Evolutionary conservation across 92 coral and sea anemone species (phyloP).

Genomic region (Porites divaricata): DNA sequence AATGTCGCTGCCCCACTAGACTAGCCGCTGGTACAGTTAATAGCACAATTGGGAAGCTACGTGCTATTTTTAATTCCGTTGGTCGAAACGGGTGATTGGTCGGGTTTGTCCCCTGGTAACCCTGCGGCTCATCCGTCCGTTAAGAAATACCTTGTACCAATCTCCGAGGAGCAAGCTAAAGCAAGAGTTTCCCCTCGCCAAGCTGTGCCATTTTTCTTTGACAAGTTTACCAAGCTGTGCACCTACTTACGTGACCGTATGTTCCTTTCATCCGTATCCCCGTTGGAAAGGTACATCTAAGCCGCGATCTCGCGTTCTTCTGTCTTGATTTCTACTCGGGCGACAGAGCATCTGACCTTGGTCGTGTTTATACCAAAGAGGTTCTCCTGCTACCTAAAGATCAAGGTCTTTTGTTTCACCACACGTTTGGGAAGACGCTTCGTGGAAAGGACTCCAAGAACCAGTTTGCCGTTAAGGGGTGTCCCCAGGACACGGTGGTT

Average conservation of each 20-base stretch:
- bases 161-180: conserved; percentile 45
- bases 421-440: conserved; percentile 44
- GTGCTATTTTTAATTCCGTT: background rate
- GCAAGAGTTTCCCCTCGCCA: conserved; percentile 43
- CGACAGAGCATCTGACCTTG: conserved; percentile 45
- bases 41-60: conserved; percentile 22
- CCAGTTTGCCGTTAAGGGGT: conserved; percentile 6
- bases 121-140: conserved; percentile 29
- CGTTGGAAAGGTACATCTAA: conserved; percentile 13
- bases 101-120: conserved; percentile 4
- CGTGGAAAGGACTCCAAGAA: conserved; percentile 19
- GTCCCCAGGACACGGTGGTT: conserved; percentile 1
- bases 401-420: conserved; percentile 36
- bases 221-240: conserved; percentile 28
- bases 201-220: conserved; percentile 39
- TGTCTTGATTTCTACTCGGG: conserved; percentile 40
- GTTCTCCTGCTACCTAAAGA: conserved; percentile 37
- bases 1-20: conserved; percentile 11
- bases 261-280: conserved; percentile 1
- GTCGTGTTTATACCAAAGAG: conserved; percentile 22
- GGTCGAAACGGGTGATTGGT: conserved; percentile 5
- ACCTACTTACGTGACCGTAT: background rate
- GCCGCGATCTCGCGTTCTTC: conserved; percentile 31
- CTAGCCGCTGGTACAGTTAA: conserved; percentile 23
- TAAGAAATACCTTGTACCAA: conserved; percentile 22